These are phyloP conservation scores for Martes martes DNA, from an alignment of 2,113 vertebrate genomes.

Conservation along the genomic window DNA sequence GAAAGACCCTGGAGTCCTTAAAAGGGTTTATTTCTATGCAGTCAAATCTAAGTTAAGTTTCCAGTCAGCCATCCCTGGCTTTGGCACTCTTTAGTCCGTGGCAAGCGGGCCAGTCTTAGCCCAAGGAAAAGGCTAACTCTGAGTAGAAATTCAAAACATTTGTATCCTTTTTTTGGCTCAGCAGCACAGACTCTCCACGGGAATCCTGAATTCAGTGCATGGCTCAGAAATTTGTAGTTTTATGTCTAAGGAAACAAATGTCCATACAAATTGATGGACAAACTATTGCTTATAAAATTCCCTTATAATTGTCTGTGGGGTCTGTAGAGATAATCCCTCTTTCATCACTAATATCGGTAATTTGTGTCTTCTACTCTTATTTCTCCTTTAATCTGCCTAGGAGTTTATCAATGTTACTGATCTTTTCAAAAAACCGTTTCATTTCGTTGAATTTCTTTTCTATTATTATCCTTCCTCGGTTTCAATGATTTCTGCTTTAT, in stretches of 20 bases:
- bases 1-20: neutral
- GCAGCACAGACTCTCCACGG: neutral
- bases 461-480: neutral
- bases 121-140: neutral
- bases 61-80: neutral
- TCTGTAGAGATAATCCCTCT: neutral
- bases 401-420: neutral
- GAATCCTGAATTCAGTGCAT: neutral
- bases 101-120: neutral
- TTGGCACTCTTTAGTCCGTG: neutral
- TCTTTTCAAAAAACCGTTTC: neutral
- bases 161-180: neutral
- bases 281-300: neutral
- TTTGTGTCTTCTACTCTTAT: neutral
- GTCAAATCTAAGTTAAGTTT: neutral
- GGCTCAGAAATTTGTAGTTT: slow-evolving; percentile 5
- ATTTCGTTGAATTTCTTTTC: neutral
- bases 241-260: neutral
- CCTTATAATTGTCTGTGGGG: neutral
- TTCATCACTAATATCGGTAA: neutral
- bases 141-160: neutral
- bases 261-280: neutral
- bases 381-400: neutral
- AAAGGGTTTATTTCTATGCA: neutral
- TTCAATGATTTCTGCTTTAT: slow-evolving; percentile 9